Percentiles rank a stretch among this genome's conserved stretches.
phyloP scores from a whole-genome alignment of 2,888 invertebrate genomes.

The Dicycla oo region DNA sequence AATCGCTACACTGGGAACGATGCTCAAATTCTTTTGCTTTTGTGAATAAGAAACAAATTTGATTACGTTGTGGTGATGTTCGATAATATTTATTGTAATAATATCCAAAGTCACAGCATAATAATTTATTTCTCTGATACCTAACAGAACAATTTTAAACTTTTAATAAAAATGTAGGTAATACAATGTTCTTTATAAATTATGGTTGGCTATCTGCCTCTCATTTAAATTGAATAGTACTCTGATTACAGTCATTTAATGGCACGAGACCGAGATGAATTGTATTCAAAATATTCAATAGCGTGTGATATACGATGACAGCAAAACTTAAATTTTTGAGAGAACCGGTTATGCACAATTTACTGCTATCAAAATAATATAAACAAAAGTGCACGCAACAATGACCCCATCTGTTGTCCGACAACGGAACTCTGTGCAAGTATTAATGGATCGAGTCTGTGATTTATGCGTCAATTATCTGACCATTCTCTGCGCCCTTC shows the following conservation, averaged over 20 bases:
- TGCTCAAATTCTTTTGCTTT: slow-evolving; percentile 55
- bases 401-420: slow-evolving; percentile 83
- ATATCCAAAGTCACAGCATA: slow-evolving; percentile 10
- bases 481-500: slow-evolving; percentile 83
- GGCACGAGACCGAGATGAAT: slow-evolving; percentile 77
- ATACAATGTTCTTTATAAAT: slow-evolving; percentile 31
- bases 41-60: slow-evolving; percentile 55
- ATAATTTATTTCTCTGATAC: slow-evolving; percentile 6
- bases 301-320: slow-evolving; percentile 76
- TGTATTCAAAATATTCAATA: slow-evolving; percentile 74
- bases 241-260: slow-evolving; percentile 56
- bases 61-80: slow-evolving; percentile 38
- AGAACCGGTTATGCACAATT: slow-evolving; percentile 77
- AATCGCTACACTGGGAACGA: slow-evolving; percentile 56
- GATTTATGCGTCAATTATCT: slow-evolving; percentile 89
- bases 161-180: slow-evolving; percentile 5
- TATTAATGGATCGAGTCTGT: slow-evolving; percentile 76
- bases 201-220: slow-evolving; percentile 27
- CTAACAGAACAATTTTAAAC: not conserved
- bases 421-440: slow-evolving; percentile 71
- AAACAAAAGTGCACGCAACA: slow-evolving; percentile 76
- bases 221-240: slow-evolving; percentile 55
- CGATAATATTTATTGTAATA: slow-evolving; percentile 33
- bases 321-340: slow-evolving; percentile 65
- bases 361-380: slow-evolving; percentile 70